Evolutionary conservation across 2,113 vertebrate genomes (phyloP).

Genomic region (Eolophus roseicapilla): DNA sequence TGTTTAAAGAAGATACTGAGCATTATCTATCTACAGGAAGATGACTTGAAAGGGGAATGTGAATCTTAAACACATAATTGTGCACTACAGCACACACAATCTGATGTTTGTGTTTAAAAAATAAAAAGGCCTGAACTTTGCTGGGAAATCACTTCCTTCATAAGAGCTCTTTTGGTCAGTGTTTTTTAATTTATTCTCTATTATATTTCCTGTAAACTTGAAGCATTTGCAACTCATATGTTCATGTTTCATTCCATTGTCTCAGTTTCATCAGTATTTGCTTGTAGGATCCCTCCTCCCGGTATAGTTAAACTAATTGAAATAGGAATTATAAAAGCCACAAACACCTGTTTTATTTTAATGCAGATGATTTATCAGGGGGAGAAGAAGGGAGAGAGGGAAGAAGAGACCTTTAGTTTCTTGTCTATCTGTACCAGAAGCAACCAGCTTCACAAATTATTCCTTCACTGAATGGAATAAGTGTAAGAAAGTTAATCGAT

Average conservation of each 20-base stretch:
- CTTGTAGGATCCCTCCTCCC: not conserved
- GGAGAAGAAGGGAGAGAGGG: not conserved
- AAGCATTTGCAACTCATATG: not conserved
- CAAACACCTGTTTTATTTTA: not conserved
- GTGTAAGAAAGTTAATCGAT: not conserved
- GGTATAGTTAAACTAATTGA: not conserved
- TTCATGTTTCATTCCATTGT: not conserved
- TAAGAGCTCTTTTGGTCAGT: not conserved
- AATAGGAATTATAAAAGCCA: not conserved
- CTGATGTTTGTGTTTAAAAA: not conserved
- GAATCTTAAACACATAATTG: not conserved
- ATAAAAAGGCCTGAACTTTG: not conserved
- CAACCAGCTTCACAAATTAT: not conserved
- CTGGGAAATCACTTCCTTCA: not conserved
- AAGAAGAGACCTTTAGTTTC: not conserved
- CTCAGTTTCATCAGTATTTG: not conserved
- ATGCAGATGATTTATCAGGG: not conserved
- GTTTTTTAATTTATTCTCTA: not conserved
- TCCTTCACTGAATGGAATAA: not conserved
- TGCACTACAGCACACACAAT: not conserved
- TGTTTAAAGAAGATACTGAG: not conserved
- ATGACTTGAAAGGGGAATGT: not conserved
- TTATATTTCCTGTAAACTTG: not conserved
- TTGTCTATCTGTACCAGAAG: not conserved
- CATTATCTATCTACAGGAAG: not conserved